These are phyloP conservation scores for Parthenolecanium corni DNA, from an alignment of 2,888 invertebrate genomes.

Conservation along the genomic window DNA sequence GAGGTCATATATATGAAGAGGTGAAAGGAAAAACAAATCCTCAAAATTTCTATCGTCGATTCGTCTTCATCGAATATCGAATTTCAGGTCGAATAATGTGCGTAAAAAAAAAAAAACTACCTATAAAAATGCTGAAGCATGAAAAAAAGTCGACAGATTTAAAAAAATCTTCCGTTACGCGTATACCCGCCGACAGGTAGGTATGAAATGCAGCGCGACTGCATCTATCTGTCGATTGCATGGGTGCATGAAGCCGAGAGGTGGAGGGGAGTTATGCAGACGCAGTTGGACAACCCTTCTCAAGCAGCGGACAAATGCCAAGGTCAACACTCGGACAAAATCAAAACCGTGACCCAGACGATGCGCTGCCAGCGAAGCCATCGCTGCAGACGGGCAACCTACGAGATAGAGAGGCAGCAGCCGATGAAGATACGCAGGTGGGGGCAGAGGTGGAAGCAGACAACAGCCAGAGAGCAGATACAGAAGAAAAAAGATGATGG, in stretches of 20 bases:
- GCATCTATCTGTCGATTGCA: slow-evolving; percentile 12
- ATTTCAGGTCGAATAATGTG: no score
- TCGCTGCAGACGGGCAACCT: background rate
- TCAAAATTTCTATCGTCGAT: no score
- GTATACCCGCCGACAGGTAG: slow-evolving; percentile 10
- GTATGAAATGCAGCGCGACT: slow-evolving; percentile 13
- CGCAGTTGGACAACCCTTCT: slow-evolving; percentile 15
- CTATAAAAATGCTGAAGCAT: no score
- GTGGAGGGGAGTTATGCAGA: slow-evolving; percentile 18
- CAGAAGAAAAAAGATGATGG: no score
- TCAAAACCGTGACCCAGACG: slow-evolving; percentile 27
- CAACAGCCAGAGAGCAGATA: no score
- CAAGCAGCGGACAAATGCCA: slow-evolving; percentile 21
- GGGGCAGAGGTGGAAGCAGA: background rate
- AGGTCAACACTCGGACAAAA: slow-evolving; percentile 23
- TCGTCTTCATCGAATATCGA: no score
- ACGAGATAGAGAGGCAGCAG: background rate
- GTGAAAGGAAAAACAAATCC: no score
- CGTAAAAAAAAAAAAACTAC: no score
- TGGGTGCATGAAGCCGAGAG: background rate
- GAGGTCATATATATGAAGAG: no score
- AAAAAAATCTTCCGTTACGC: background rate
- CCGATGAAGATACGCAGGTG: no score
- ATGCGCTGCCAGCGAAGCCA: slow-evolving; percentile 12
- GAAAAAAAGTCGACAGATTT: no score